These are phyloP conservation scores for Chelonus insularis DNA, from an alignment of 1,140 invertebrate species.

Conservation along the genomic window DNA sequence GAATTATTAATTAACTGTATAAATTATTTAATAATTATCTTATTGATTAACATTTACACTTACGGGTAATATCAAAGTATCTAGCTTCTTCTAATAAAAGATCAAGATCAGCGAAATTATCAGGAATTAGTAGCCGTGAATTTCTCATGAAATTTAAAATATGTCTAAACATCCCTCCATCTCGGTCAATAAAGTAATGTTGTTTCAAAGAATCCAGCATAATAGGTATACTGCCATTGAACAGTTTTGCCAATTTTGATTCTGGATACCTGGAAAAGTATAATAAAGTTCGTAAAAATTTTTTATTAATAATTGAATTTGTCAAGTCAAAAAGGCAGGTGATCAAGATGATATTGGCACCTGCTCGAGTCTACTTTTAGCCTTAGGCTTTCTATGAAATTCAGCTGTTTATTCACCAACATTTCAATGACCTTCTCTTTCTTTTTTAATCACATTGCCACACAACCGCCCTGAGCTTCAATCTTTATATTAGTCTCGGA, in stretches of 20 bases:
- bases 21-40: not conserved
- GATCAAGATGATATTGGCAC: conserved; percentile 39
- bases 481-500: conserved; percentile 22
- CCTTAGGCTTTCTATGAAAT: conserved; percentile 6
- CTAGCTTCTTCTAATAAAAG: conserved; percentile 89
- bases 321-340: conserved; percentile 40
- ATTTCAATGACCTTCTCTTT: conserved; percentile 27
- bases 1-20: not conserved
- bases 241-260: conserved; percentile 87
- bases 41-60: no score
- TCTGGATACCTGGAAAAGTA: conserved; percentile 80
- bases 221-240: conserved; percentile 96
- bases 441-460: conserved; percentile 24
- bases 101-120: conserved; percentile 85
- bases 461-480: not conserved
- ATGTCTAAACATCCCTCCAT: conserved; percentile 94
- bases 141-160: conserved; percentile 95
- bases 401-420: conserved; percentile 19
- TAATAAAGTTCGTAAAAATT: no score
- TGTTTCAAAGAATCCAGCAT: conserved; percentile 95
- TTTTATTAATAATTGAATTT: no score
- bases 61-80: conserved; percentile 90
- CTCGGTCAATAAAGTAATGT: conserved; percentile 97
- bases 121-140: conserved; percentile 81
- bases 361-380: conserved; percentile 41